Conservation (phyloP, 2,888 invertebrate species). For the Ctenicera cuprea region DNA sequence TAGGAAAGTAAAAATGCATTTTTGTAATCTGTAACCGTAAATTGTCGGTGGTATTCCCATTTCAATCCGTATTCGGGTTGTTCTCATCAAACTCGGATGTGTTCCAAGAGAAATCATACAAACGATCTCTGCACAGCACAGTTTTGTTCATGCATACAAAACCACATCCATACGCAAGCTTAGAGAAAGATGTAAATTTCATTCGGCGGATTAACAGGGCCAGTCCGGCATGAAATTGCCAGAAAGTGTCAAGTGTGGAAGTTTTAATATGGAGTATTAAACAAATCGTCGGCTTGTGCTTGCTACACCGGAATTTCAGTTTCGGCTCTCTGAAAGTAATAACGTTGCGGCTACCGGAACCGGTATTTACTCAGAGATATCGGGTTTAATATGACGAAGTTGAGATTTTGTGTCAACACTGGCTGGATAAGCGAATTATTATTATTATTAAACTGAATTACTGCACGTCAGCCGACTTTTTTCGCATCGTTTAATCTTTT, state of each 20-base stretch:
- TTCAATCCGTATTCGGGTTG: not conserved
- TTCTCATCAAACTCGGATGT: not conserved
- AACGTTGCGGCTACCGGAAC: slow-evolving; percentile 1
- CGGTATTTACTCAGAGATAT: slow-evolving; percentile 14
- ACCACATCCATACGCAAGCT: not conserved
- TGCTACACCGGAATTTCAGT: slow-evolving; percentile 1
- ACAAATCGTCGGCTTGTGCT: slow-evolving; percentile 3
- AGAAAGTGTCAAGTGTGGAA: slow-evolving; percentile 11
- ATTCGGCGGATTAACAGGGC: slow-evolving; percentile 9
- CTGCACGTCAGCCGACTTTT: slow-evolving; percentile 1
- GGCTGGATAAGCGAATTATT: not conserved
- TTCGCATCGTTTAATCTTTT: slow-evolving; percentile 6
- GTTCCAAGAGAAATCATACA: slow-evolving; percentile 4
- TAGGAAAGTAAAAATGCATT: too few relatives aligned
- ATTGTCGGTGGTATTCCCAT: slow-evolving; percentile 2
- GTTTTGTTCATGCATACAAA: slow-evolving; percentile 11
- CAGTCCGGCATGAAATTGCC: slow-evolving; percentile 4
- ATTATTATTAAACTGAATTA: slow-evolving; percentile 12
- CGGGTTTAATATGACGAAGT: slow-evolving; percentile 9
- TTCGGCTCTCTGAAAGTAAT: not conserved
- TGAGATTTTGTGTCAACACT: slow-evolving; percentile 13
- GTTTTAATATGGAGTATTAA: slow-evolving; percentile 14
- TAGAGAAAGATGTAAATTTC: slow-evolving; percentile 20
- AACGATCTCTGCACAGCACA: slow-evolving; percentile 2
- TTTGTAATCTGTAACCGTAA: not conserved